phyloP scores from a whole-genome alignment of 2,888 invertebrate genomes.

The Zhuqinia jingwanae region DNA sequence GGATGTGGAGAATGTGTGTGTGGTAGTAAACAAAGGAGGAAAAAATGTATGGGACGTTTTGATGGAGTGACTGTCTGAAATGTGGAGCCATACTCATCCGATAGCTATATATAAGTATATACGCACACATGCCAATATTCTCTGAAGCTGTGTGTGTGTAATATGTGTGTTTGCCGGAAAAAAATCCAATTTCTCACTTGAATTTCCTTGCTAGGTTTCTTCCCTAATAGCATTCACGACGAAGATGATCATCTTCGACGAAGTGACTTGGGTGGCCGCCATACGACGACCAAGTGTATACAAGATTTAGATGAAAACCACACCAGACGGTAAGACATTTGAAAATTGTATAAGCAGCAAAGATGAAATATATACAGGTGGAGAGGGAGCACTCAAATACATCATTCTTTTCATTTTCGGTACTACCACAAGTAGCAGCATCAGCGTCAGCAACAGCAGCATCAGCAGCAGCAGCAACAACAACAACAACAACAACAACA shows the following conservation, averaged over 20 bases:
- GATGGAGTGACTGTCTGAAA: constrained; percentile 41
- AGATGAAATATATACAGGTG: constrained; percentile 40
- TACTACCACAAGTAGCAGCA: background rate
- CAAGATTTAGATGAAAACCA: background rate
- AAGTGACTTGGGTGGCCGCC: constrained; percentile 43
- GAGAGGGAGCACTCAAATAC: constrained; percentile 28
- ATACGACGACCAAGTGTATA: background rate
- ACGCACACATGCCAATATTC: background rate
- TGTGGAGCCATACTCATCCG: constrained; percentile 36
- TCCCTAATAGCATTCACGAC: background rate
- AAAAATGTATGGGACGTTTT: constrained; percentile 46
- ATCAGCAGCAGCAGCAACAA: background rate
- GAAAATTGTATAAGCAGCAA: no score
- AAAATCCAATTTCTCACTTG: constrained; percentile 31
- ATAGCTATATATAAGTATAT: background rate
- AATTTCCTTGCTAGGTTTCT: constrained; percentile 6
- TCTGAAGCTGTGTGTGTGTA: no score
- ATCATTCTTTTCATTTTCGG: constrained; percentile 30
- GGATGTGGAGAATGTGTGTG: background rate
- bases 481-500: background rate
- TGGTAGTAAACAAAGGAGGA: constrained; percentile 20
- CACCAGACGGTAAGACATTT: no score
- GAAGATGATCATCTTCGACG: constrained; percentile 12
- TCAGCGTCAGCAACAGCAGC: background rate
- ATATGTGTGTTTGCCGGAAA: no score